Conservation (phyloP, 2,797 vertebrate species). For the Helarctos malayanus region DNA sequence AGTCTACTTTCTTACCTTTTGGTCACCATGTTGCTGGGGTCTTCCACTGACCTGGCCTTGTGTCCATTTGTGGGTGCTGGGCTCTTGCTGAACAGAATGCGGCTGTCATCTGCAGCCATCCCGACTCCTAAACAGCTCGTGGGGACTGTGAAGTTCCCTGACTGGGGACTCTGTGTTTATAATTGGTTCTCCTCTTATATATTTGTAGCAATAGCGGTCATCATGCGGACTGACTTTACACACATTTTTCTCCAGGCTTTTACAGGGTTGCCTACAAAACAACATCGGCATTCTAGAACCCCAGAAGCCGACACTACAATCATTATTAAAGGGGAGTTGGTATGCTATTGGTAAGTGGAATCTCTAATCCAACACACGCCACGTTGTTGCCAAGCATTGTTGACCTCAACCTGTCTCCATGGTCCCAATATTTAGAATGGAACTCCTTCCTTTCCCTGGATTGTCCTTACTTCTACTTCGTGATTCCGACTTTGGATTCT, state of each 20-base stretch:
- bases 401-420: neutral
- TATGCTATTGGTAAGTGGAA: neutral
- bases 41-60: slow-evolving; percentile 24
- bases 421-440: neutral
- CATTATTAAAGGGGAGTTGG: slow-evolving; percentile 15
- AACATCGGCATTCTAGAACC: slow-evolving; percentile 43
- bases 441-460: neutral
- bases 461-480: slow-evolving; percentile 53
- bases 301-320: neutral
- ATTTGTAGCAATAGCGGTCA: slow-evolving; percentile 32
- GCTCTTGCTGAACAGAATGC: slow-evolving; percentile 35
- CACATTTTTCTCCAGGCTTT: slow-evolving; percentile 51
- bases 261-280: slow-evolving; percentile 41
- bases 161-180: neutral
- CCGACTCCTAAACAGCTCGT: neutral
- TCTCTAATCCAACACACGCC: slow-evolving; percentile 34
- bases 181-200: neutral
- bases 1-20: neutral
- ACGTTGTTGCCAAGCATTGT: neutral
- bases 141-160: neutral
- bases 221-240: slow-evolving; percentile 17
- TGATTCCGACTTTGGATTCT: neutral
- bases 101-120: slow-evolving; percentile 14
- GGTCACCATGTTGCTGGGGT: neutral
- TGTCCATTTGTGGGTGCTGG: slow-evolving; percentile 2